Evolutionary conservation across 1,140 invertebrate species (phyloP), one percentile per base, ranked within the genome.

Genomic region (Streblospio benedicti): DNA sequence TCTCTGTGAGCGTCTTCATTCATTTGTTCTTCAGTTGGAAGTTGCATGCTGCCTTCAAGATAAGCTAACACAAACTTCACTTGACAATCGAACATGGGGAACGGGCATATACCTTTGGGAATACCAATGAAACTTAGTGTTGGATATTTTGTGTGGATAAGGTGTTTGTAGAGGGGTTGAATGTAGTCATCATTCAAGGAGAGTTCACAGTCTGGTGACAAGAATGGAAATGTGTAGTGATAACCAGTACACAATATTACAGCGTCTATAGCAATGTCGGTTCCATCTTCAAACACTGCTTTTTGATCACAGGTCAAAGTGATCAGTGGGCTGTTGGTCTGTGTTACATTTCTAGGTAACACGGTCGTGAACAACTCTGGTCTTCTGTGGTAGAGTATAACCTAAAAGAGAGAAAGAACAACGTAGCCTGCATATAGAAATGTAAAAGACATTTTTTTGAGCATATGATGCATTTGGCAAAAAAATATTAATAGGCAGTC

Each of bases 241-340:
- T 90, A 93, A 0, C 90, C 88, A 57, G 91, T 93, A 69, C 90
- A 91, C 62, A 86, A 85, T 50, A 93, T 84, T 9, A 93, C 77
- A 0, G 81, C 79, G 67, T 91, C 87, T 50, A 51, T 33, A 18
- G 14, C 27, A 28, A 32, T 23, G 9, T 56, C 53, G 23, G 20
- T 18, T 33, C 53, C 32, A 5, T 32, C 23, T 38, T 20, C 43
- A 4, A 56, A 38, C 18, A 38, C 20, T 16, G 20, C 18, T 18
- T 38, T 41, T 23, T 43, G 1, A 31, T 31, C n/a, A n/a, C n/a
- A n/a, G n/a, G n/a, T n/a, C n/a, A n/a, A n/a, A n/a, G n/a, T n/a
- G n/a, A n/a, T n/a, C n/a, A n/a, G n/a, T n/a, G n/a, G n/a, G n/a
- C n/a, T n/a, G n/a, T n/a, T n/a, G n/a, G n/a, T n/a, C 28, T 56